Evolutionary conservation across 2,113 vertebrate species (phyloP), one percentile per base, ranked within the genome.

Genomic region (Ploceus nigricollis): DNA sequence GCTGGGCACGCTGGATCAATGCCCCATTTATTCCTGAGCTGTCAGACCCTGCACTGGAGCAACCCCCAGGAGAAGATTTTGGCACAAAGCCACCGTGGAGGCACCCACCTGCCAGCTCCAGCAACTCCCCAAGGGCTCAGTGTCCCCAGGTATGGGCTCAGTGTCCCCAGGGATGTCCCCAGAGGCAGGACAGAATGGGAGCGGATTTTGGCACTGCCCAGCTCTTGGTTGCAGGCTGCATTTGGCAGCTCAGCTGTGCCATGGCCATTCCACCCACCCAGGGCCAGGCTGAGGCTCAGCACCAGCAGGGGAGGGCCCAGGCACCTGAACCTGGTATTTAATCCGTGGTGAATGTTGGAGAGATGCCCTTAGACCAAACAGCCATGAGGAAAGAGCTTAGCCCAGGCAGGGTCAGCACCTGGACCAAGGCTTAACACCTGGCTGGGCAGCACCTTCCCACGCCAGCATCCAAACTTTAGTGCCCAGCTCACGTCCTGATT

Each of bases 301-400:
- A 1, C 6, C 1, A 17, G 10, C 75, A 39, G 42, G 17, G 33
- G 6, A 70, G 17, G 33, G 14, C 6, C 6, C n/a, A 6, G 35
- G 21, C 21, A 44, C 21, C 39, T 14, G 42, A 50, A 6, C 2
- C 21, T 7, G 15, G 9, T 1, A 12, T 63, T 65, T 53, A 6
- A 8, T 0, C 37, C 0, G 0, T 0, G 8, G 25, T 19, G 4
- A 6, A 2, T 12, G 33, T 1, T 13, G 27, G 63, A 45, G 33
- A 87, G 18, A 54, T 23, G 44, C 58, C 17, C 40, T 21, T 1
- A 13, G 23, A 14, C 28, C 16, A 19, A 48, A 22, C 2, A n/a
- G 40, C 65, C 9, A 3, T 0, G 1, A 13, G 33, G 15, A 58
- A 23, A 40, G 12, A 27, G 15, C 18, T 81, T 35, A 40, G 51